Base-by-base conservation (phyloP, 2,113 vertebrate species). In the Chelonoidis abingdonii region DNA sequence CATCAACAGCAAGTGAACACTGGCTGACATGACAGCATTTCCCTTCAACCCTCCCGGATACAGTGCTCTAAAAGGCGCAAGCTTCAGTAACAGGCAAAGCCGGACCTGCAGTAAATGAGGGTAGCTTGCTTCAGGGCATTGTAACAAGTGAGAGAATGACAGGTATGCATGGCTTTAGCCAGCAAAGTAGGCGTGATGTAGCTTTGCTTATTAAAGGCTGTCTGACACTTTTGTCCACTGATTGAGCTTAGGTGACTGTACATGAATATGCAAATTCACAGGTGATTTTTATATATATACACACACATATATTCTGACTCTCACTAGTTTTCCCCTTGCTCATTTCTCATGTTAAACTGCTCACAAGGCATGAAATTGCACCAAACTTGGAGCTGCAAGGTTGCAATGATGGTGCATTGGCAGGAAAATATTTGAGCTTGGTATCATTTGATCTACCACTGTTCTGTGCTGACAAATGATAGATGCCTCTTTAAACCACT, bases 101-200 rank as follows among this genome's bases (percentile, higher is more conserved):
- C 94, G 93, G 96, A 90, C 89, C 88, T 97, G 92, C 89, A 91
- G 79, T 19, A 8, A 75, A n/a, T 0, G 2, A 95, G 59, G 92
- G 91, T 93, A 80, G 91, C 84, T 85, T 4, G 88, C 94, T 93
- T 29, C 16, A 0, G 59, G 86, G 87, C 97, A 94, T 95, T 59
- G 94, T 96, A 96, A 87, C 91, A 93, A 56, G 83, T 83, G 76
- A 41, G 96, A 49, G 95, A 94, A 97, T 0, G 90, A 93, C 0
- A 95, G 93, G 95, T 72, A 97, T 95, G 95, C n/a, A 38, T 21
- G 10, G 84, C 84, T 90, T 89, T 76, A 72, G n/a, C 89, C 88
- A 84, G 27, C 81, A 52, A 87, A 93, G 1, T 54, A 92, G 59
- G 88, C 88, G 56, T 59, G 91, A 94, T 56, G 76, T 10, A 38